Percentiles rank a stretch among this genome's conserved stretches.
These are phyloP conservation scores for Smutsia temminckii DNA, from an alignment of 2,797 vertebrate genomes.

Conservation along the genomic window DNA sequence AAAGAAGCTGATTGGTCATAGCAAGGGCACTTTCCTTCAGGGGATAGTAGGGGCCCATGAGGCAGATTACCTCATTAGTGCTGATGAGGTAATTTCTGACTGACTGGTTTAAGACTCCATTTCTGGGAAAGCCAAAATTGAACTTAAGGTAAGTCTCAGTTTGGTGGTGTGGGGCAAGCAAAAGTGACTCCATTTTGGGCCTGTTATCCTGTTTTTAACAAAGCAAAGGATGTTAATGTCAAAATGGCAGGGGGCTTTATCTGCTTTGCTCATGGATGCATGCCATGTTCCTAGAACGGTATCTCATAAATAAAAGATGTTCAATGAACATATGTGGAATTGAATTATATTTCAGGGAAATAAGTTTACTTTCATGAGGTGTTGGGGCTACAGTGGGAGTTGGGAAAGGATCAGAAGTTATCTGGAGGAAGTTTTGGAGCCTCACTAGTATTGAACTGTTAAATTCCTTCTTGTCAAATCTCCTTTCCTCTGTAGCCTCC, in stretches of 20 bases:
- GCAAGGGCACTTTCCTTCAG: neutral
- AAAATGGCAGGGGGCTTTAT: neutral
- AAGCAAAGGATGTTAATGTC: neutral
- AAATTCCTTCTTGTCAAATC: neutral
- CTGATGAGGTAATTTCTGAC: neutral
- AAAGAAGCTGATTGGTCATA: neutral
- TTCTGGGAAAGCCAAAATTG: neutral
- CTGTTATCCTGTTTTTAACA: neutral
- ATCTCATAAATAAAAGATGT: neutral
- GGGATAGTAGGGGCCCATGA: neutral
- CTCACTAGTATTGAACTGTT: too few relatives aligned
- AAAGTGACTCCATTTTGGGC: neutral
- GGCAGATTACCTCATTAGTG: neutral
- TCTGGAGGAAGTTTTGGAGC: neutral
- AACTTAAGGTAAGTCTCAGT: neutral
- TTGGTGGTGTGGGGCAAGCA: neutral
- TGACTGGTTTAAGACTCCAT: neutral
- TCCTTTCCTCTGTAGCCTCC: neutral
- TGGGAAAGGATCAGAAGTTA: neutral
- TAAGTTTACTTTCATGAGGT: neutral
- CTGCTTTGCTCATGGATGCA: neutral
- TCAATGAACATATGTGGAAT: neutral
- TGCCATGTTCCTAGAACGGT: neutral
- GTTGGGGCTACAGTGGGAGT: neutral
- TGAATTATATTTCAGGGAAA: neutral